A percentile compares a stretch with the other conserved stretches of the same genome.
phyloP scores from a whole-genome alignment of 2,797 vertebrate species.

The Sebastes miniatus region DNA sequence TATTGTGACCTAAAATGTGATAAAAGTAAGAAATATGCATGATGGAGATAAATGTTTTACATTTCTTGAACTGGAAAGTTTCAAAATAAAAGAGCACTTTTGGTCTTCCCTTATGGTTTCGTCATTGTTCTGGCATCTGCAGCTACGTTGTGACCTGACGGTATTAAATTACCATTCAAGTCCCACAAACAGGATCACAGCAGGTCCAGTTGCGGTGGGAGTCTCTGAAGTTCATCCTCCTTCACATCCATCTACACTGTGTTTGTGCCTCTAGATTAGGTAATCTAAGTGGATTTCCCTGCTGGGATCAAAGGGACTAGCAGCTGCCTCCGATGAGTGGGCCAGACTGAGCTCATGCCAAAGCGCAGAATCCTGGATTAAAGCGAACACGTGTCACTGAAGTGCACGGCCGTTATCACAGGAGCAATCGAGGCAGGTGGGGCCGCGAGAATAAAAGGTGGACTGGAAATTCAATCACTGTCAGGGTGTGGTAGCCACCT shows the following conservation, averaged over 20 bases:
- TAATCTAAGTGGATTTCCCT: constrained; percentile 79
- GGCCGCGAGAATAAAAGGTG: constrained; percentile 19
- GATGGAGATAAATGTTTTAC: not conserved
- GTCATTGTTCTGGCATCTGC: not conserved
- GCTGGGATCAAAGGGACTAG: constrained; percentile 78
- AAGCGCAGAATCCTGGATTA: constrained; percentile 82
- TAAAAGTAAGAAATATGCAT: not conserved
- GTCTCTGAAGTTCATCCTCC: constrained; percentile 26
- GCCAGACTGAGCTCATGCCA: constrained; percentile 67
- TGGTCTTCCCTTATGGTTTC: not conserved
- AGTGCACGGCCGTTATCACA: constrained; percentile 10
- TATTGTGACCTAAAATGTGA: not conserved
- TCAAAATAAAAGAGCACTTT: not conserved
- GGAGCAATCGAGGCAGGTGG: constrained; percentile 4
- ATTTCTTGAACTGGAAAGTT: not conserved
- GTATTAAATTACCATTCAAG: not conserved
- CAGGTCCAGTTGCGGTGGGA: constrained; percentile 7
- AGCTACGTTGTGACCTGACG: not conserved
- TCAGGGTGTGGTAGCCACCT: not conserved
- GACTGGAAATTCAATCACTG: not conserved
- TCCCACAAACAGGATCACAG: constrained; percentile 12
- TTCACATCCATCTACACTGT: constrained; percentile 32
- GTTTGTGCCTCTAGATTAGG: constrained; percentile 68
- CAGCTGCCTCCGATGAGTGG: constrained; percentile 74
- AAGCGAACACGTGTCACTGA: constrained; percentile 51